Conservation (phyloP, 2,888 invertebrate genomes). For the Tanytarsus gracilentus region DNA sequence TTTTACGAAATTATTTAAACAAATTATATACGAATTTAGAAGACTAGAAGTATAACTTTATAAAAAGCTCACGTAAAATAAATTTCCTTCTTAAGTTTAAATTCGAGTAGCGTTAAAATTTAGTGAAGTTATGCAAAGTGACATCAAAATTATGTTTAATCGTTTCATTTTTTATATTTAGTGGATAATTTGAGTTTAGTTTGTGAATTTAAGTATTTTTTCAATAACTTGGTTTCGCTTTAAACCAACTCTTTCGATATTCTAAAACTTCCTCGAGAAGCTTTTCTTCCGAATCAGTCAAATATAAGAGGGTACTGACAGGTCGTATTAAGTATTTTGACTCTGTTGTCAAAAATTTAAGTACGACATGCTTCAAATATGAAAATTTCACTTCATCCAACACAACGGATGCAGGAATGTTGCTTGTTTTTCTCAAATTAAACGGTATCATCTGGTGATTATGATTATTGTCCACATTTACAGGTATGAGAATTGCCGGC, state of each 20-base stretch:
- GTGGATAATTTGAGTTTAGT: too few relatives aligned
- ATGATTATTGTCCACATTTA: conserved; percentile 14
- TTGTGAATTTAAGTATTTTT: too few relatives aligned
- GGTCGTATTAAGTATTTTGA: conserved; percentile 84
- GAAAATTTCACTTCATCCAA: conserved; percentile 67
- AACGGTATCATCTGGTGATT: not conserved
- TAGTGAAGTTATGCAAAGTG: too few relatives aligned
- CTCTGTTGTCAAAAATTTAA: conserved; percentile 85
- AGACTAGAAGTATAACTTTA: too few relatives aligned
- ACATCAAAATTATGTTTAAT: too few relatives aligned
- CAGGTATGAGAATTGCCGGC: conserved; percentile 12
- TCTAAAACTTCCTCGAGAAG: conserved; percentile 52
- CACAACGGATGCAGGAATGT: conserved; percentile 35
- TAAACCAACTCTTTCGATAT: conserved; percentile 44
- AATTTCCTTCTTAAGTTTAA: too few relatives aligned
- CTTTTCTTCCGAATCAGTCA: conserved; percentile 79
- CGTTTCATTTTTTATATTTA: too few relatives aligned
- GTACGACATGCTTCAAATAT: conserved; percentile 86
- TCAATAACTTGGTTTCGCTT: too few relatives aligned
- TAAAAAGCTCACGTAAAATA: too few relatives aligned
- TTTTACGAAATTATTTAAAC: too few relatives aligned
- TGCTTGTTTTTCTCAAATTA: conserved; percentile 39
- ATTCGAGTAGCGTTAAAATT: too few relatives aligned
- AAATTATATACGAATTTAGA: too few relatives aligned
- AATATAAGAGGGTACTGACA: conserved; percentile 71